Evolutionary conservation across 2,888 invertebrate species (phyloP), one percentile per base, ranked within the genome.

Genomic region (Ormyrus rosae): DNA sequence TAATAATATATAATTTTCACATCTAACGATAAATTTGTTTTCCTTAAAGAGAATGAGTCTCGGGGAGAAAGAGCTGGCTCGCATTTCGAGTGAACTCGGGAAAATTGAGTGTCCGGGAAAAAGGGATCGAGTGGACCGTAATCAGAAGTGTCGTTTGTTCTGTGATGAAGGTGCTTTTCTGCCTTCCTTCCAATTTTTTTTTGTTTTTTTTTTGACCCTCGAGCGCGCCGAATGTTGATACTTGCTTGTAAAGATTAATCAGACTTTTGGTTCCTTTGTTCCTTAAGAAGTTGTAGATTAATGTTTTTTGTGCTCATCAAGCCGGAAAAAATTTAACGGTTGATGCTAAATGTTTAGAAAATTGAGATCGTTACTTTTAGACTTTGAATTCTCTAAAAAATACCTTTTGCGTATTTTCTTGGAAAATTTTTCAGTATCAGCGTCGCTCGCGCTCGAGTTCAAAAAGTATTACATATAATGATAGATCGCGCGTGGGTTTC

Each of bases 11-110:
- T 90, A 89, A 87, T 88, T 89, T 88, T 86, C 89, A 90, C 90
- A 90, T 89, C 89, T 90, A 90, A 90, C 89, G 89, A 90, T 90
- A 89, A 90, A 89, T 88, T 87, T 88, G 74, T 81, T 83, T 77
- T 80, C 61, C 48, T 80, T 63, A 82, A 83, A 84, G 71, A 72
- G 68, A 72, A 76, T 79, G 58, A 79, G 51, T 75, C 76, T 81
- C 71, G 50, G 75, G 68, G 78, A 79, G 76, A 81, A 76, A 76
- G 71, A 79, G 72, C 64, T 72, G 68, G 71, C 61, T 81, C 68
- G 48, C 55, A 11, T 70, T 75, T 65, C 19, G 11, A 75, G 50
- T 78, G 19, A 72, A 78, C 58, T 70, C 64, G 71, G 48, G 51
- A 73, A 19, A 81, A 34, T 78, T 65, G 48, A 81, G 56, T 74